A percentile compares a stretch with the other conserved stretches of the same genome.
phyloP scores from a whole-genome alignment of 2,888 invertebrate genomes.

The Aleiodes leptofemur region DNA sequence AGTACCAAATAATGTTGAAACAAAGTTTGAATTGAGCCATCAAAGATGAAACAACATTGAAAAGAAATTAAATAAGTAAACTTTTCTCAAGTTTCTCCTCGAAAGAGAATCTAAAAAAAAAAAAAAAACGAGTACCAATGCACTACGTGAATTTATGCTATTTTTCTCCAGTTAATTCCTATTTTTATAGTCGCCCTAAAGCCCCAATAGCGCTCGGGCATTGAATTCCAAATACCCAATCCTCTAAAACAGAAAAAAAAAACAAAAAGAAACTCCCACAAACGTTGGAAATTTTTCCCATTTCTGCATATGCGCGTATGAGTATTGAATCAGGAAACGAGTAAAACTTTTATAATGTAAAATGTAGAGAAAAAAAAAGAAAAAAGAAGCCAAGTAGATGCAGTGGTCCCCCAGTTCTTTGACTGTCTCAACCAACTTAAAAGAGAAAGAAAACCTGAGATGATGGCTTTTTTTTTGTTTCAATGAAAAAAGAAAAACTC shows the following conservation, averaged over 20 bases:
- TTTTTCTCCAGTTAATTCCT: slow-evolving; percentile 10
- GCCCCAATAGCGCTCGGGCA: slow-evolving; percentile 12
- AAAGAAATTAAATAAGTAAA: slow-evolving; percentile 27
- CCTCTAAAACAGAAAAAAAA: background rate
- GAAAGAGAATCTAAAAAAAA: slow-evolving; percentile 2
- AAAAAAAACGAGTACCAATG: slow-evolving; percentile 1
- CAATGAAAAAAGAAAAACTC: background rate
- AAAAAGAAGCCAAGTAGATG: slow-evolving; percentile 35
- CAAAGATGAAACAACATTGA: slow-evolving; percentile 12
- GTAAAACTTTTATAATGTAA: slow-evolving; percentile 68
- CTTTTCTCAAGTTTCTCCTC: background rate
- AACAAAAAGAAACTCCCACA: background rate
- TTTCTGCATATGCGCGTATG: slow-evolving; percentile 38
- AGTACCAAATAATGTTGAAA: background rate
- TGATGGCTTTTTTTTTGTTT: slow-evolving; percentile 3
- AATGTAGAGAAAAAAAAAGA: slow-evolving; percentile 60
- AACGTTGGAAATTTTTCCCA: slow-evolving; percentile 35
- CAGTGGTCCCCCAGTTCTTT: slow-evolving; percentile 64
- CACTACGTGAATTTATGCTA: slow-evolving; percentile 12
- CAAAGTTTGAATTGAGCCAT: slow-evolving; percentile 28
- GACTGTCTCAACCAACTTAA: slow-evolving; percentile 33
- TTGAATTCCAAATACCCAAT: slow-evolving; percentile 22
- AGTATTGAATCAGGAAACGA: slow-evolving; percentile 57
- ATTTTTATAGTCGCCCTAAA: slow-evolving; percentile 21
- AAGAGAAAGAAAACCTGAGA: slow-evolving; percentile 2